These are phyloP conservation scores for Typhlichthys subterraneus DNA, from an alignment of 2,797 vertebrate species.

Conservation along the genomic window DNA sequence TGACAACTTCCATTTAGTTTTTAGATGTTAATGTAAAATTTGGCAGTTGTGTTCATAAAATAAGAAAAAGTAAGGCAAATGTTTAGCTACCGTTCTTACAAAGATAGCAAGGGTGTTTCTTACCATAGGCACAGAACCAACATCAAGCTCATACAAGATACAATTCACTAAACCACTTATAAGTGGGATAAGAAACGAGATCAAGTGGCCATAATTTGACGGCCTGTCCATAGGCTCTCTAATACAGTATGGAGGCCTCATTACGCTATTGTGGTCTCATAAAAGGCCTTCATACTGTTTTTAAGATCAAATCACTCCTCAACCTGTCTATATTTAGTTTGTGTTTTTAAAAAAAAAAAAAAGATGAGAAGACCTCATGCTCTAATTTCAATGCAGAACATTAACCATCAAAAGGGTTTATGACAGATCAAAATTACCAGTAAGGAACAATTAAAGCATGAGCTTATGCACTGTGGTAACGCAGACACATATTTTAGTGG, in stretches of 20 bases:
- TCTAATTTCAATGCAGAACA: no score
- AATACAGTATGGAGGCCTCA: no score
- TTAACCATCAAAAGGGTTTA: neutral
- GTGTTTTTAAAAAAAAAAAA: no score
- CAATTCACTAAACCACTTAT: constrained; percentile 1
- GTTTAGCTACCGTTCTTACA: constrained; percentile 6
- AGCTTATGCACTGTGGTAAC: constrained; percentile 9
- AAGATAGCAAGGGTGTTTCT: no score
- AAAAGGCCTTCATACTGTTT: no score
- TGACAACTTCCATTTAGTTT: constrained; percentile 4
- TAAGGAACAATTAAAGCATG: constrained; percentile 13
- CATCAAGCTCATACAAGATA: constrained; percentile 3
- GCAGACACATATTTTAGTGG: constrained; percentile 18
- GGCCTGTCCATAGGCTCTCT: neutral
- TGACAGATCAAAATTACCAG: constrained; percentile 9
- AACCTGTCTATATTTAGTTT: no score
- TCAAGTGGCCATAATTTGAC: neutral
- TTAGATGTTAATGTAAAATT: constrained; percentile 25
- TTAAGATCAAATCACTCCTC: no score
- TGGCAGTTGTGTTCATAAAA: constrained; percentile 32
- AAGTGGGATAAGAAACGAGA: neutral
- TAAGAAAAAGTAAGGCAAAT: constrained; percentile 38
- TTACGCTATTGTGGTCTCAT: no score
- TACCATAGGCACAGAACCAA: constrained; percentile 27
- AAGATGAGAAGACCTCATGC: no score